Percentiles rank a stretch among this genome's conserved stretches.
These are phyloP conservation scores for Sturmia bella DNA, from an alignment of 2,888 invertebrate species.

Conservation along the genomic window DNA sequence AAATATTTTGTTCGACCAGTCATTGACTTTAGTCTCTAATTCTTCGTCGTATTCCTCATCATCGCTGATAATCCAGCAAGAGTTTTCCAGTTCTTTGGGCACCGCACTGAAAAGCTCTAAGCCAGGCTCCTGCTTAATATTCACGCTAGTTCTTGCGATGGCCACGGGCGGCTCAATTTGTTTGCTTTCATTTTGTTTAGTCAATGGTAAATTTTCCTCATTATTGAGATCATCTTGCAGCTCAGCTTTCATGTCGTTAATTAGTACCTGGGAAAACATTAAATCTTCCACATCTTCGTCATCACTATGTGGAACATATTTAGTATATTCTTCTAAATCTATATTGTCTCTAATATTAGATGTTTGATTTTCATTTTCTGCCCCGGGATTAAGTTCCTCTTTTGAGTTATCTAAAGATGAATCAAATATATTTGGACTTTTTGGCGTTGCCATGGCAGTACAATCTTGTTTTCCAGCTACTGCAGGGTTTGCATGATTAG, in stretches of 20 bases:
- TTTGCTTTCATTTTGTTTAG: slow-evolving; percentile 3
- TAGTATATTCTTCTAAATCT: slow-evolving; percentile 53
- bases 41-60: slow-evolving; percentile 76
- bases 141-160: neutral
- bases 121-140: slow-evolving; percentile 54
- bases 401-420: slow-evolving; percentile 70
- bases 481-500: neutral
- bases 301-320: slow-evolving; percentile 50
- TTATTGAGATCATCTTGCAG: slow-evolving; percentile 69
- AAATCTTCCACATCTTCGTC: slow-evolving; percentile 74
- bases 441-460: slow-evolving; percentile 6
- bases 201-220: slow-evolving; percentile 58
- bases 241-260: slow-evolving; percentile 77
- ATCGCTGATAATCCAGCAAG: slow-evolving; percentile 71
- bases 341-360: slow-evolving; percentile 11
- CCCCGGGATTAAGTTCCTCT: slow-evolving; percentile 22
- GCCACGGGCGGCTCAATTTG: neutral
- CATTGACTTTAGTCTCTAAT: slow-evolving; percentile 74
- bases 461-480: neutral
- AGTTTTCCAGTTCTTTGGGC: slow-evolving; percentile 61
- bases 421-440: slow-evolving; percentile 72
- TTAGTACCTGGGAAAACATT: slow-evolving; percentile 76
- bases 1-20: slow-evolving; percentile 76
- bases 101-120: slow-evolving; percentile 36
- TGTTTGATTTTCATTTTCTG: neutral